Base-by-base conservation (phyloP, 2,113 vertebrate genomes). In the Notarius quadriscutis region DNA sequence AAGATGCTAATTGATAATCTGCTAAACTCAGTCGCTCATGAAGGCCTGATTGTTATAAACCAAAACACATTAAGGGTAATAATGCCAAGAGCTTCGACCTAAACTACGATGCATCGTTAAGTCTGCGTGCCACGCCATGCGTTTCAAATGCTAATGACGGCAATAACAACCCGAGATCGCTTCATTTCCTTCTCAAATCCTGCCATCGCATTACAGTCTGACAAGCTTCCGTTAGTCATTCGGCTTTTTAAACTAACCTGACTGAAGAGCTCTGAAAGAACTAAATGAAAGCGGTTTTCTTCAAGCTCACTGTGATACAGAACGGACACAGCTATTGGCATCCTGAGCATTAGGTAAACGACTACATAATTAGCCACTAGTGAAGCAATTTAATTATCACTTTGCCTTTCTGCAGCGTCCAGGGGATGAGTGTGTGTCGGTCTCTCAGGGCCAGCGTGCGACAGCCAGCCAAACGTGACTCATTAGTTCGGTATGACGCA, bases 371-470 rank as follows among this genome's bases (percentile, higher is more conserved):
- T 95, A 94, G 93, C 30, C 92, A 94, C 92, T 92, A 94, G 92
- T 94, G 89, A 92, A 93, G 92, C 94, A 93, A 95, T 95, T 94
- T 95, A 95, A 95, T 93, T 92, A 91, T 94, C 93, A 93, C 93
- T 94, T 90, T 89, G 91, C 84, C 89, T 86, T 72, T 87, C 77
- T 67, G 75, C 27, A 86, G 80, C 67, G 51, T 27, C 83, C 60
- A 55, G 58, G 41, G 74, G 51, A 81, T 18, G n/a, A 30, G 15
- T 2, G 81, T 41, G 58, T 53, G 55, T 55, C 75, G 53, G 84
- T 30, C 89, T 78, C 84, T 2, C 20, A 2, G 63, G 80, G 67
- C 58, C 63, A 9, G 80, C 77, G 41, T 18, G 41, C 53, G 67
- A 57, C 25, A 78, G 63, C 50, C 84, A 79, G 74, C 57, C 41